A percentile compares a stretch with the other conserved stretches of the same genome.
phyloP scores from a whole-genome alignment of 2,888 invertebrate species.

The Elegia similella region DNA sequence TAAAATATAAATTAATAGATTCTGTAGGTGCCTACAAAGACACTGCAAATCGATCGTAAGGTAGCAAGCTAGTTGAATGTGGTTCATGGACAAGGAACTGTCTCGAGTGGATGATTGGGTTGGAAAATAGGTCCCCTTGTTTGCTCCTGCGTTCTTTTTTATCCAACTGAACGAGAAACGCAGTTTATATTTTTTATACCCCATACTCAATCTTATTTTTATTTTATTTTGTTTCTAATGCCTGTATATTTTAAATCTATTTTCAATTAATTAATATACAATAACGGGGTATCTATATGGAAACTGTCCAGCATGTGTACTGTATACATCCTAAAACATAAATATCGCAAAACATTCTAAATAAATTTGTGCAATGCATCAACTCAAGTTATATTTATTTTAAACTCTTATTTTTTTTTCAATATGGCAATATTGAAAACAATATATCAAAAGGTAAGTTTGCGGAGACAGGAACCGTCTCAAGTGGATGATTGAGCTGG shows the following conservation, averaged over 20 bases:
- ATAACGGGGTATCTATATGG: too few species aligned
- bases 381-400: background rate
- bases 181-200: background rate
- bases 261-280: too few species aligned
- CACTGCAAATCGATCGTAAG: background rate
- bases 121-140: constrained; percentile 52
- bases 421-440: background rate
- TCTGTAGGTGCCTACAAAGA: background rate
- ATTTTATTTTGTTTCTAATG: too few species aligned
- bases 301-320: too few species aligned
- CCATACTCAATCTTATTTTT: too few species aligned
- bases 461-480: constrained; percentile 70
- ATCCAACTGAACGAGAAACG: constrained; percentile 22
- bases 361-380: too few species aligned
- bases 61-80: background rate
- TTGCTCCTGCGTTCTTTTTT: constrained; percentile 9
- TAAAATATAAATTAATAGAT: too few species aligned
- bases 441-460: constrained; percentile 37
- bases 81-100: constrained; percentile 61
- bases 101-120: constrained; percentile 79
- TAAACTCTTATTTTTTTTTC: background rate
- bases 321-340: too few species aligned
- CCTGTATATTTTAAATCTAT: too few species aligned
- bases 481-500: constrained; percentile 76
- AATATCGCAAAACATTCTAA: too few species aligned